A percentile compares a stretch with the other conserved stretches of the same genome.
Conservation (phyloP, 2,113 vertebrate genomes). For the Cervus canadensis region DNA sequence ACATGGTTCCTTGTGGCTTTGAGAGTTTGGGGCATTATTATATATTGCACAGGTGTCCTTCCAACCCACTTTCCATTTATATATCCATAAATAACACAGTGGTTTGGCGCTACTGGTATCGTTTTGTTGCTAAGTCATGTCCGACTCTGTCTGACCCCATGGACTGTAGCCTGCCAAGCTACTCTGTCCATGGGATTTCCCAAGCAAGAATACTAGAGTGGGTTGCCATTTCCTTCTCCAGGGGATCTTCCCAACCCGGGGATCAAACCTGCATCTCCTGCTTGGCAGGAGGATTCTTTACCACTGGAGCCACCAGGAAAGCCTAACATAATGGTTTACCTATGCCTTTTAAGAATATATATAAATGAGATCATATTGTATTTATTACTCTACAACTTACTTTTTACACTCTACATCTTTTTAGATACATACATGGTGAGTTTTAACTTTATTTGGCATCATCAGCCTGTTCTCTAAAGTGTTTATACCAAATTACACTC, state of each 20-base stretch:
- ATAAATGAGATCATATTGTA: neutral
- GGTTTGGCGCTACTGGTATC: neutral
- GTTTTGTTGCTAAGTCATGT: neutral
- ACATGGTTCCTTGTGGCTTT: neutral
- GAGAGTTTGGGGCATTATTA: neutral
- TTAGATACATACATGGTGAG: neutral
- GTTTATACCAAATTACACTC: neutral
- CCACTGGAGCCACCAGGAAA: neutral
- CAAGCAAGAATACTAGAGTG: neutral
- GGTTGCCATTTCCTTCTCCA: neutral
- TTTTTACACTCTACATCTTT: slow-evolving; percentile 1
- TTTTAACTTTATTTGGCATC: neutral
- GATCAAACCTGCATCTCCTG: neutral
- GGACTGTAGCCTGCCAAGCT: neutral
- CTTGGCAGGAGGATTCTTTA: neutral
- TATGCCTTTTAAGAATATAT: neutral
- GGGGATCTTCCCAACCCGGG: neutral
- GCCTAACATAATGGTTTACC: neutral
- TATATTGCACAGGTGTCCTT: neutral
- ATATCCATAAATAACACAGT: neutral
- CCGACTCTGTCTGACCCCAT: neutral
- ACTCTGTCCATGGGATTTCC: neutral
- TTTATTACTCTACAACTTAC: neutral
- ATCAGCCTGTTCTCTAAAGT: neutral
- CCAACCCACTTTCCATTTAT: neutral